Conservation (phyloP, 2,113 vertebrate genomes). For the Colius striatus region DNA sequence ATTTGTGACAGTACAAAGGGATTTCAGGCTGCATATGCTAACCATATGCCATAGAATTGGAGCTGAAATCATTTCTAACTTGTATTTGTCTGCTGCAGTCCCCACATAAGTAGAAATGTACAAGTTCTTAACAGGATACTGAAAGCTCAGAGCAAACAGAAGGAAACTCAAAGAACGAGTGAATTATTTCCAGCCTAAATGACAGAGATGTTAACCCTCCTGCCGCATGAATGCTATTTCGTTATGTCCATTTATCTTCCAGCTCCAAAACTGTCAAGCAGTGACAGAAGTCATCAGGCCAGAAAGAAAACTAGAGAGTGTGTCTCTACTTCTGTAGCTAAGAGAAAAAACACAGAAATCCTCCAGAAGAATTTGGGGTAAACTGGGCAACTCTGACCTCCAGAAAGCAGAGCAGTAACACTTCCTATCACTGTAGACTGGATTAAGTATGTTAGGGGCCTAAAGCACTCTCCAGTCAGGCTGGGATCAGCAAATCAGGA, state of each 20-base stretch:
- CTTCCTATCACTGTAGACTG: background rate
- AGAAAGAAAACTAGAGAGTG: background rate
- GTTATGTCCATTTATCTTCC: background rate
- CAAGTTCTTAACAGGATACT: background rate
- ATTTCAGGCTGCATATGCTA: background rate
- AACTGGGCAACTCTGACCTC: background rate
- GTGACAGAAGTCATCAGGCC: background rate
- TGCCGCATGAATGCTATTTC: background rate
- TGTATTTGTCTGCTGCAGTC: background rate
- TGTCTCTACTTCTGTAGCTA: accelerated
- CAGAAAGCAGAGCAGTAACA: background rate
- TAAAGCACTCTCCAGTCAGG: background rate
- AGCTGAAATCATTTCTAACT: background rate
- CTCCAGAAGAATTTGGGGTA: background rate
- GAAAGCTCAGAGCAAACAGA: background rate
- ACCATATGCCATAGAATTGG: background rate
- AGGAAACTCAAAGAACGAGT: background rate
- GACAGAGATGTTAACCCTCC: background rate
- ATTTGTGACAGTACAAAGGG: constrained; percentile 13
- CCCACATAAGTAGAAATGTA: background rate
- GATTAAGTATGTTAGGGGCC: background rate
- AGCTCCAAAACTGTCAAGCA: background rate
- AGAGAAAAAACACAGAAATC: background rate
- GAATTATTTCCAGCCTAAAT: background rate
- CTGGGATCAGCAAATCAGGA: too few relatives aligned